A percentile compares a stretch with the other conserved stretches of the same genome.
Evolutionary conservation across 2,797 vertebrate genomes (phyloP).

Genomic region (Cynodonichthys magdalenae): DNA sequence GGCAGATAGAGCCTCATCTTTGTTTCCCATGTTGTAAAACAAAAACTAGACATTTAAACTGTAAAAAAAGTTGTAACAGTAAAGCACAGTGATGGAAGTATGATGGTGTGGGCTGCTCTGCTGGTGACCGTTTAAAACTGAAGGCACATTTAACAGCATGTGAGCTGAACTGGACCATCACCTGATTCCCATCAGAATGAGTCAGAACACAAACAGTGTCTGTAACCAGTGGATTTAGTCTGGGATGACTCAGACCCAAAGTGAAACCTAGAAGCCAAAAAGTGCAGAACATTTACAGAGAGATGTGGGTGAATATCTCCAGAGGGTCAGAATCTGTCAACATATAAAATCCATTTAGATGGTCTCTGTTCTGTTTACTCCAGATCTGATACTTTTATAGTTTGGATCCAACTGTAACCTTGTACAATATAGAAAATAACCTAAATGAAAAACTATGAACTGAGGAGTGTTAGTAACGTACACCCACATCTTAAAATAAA

Average conservation of each 20-base stretch:
- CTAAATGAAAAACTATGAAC: not conserved
- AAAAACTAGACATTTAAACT: not conserved
- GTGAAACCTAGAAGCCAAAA: too few relatives aligned
- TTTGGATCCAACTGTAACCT: not conserved
- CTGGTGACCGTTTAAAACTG: not conserved
- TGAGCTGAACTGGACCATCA: too few relatives aligned
- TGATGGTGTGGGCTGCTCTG: not conserved
- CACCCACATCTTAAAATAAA: slow-evolving; percentile 47
- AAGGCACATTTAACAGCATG: not conserved
- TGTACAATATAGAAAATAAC: not conserved
- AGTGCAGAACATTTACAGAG: not conserved
- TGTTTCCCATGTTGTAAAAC: not conserved
- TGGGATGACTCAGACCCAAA: too few relatives aligned
- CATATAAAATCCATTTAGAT: too few relatives aligned
- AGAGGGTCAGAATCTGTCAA: too few relatives aligned
- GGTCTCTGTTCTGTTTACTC: too few relatives aligned
- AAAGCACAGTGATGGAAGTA: not conserved
- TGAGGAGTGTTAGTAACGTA: not conserved
- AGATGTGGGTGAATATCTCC: too few relatives aligned
- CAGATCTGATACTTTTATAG: not conserved
- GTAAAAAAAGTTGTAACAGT: not conserved
- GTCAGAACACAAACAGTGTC: too few relatives aligned
- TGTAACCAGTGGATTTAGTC: too few relatives aligned
- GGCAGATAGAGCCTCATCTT: not conserved
- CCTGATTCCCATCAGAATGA: too few relatives aligned